These are phyloP conservation scores for Cephus nigrinus DNA, from an alignment of 2,888 invertebrate genomes.

Conservation along the genomic window DNA sequence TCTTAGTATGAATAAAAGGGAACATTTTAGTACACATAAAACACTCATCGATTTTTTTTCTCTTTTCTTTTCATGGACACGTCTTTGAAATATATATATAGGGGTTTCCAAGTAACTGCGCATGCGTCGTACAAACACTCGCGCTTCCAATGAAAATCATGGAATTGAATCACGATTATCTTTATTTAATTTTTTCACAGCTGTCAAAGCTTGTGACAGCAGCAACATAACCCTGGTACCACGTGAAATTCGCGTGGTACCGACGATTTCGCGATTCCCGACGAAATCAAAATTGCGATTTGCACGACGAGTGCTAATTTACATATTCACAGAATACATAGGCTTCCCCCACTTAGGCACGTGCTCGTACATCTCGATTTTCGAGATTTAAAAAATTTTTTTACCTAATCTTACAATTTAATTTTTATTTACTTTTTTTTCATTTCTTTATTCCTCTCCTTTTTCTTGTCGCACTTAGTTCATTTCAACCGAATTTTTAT, in stretches of 20 bases:
- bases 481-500: neutral
- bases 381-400: neutral
- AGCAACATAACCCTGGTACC: neutral
- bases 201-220: neutral
- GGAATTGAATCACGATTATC: neutral
- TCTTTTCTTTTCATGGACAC: slow-evolving; percentile 43
- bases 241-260: neutral
- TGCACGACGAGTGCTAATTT: slow-evolving; percentile 1
- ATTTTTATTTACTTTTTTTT: slow-evolving; percentile 11
- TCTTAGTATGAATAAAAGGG: slow-evolving; percentile 56
- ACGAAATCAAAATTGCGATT: slow-evolving; percentile 1
- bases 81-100: slow-evolving; percentile 24
- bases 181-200: neutral
- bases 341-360: neutral
- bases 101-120: slow-evolving; percentile 4
- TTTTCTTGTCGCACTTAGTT: slow-evolving; percentile 17
- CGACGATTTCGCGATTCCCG: neutral
- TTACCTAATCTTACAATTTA: neutral
- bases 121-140: neutral
- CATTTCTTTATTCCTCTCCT: slow-evolving; percentile 6
- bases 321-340: neutral
- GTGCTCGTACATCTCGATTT: neutral
- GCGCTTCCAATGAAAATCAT: neutral
- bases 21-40: slow-evolving; percentile 57
- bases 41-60: slow-evolving; percentile 45